Evolutionary conservation across 2,888 invertebrate species (phyloP).

Genomic region (Xylophagus ater): DNA sequence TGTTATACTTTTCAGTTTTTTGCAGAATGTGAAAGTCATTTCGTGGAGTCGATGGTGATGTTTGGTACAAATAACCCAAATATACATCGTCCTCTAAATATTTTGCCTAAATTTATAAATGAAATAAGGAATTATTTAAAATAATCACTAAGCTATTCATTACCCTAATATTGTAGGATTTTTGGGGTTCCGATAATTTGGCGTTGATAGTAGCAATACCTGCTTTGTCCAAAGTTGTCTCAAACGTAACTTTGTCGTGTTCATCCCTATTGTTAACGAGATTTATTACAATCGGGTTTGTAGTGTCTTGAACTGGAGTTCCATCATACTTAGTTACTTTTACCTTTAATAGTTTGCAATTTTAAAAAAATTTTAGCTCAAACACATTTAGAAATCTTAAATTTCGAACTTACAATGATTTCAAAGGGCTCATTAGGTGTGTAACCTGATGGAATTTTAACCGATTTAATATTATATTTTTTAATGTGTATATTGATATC

Average conservation of each 20-base stretch:
- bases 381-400: not conserved
- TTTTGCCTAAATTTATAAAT: no score
- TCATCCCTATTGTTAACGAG: no score
- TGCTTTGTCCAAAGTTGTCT: constrained; percentile 44
- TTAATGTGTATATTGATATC: constrained; percentile 66
- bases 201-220: constrained; percentile 54
- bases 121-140: no score
- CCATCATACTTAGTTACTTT: constrained; percentile 62
- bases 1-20: constrained; percentile 7
- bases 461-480: constrained; percentile 61
- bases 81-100: no score
- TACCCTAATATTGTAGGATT: constrained; percentile 14
- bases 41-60: no score
- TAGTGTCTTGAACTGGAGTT: constrained; percentile 48
- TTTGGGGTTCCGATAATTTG: constrained; percentile 44
- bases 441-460: no score
- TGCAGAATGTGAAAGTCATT: constrained; percentile 42
- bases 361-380: not conserved
- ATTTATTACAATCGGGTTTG: constrained; percentile 48
- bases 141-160: constrained; percentile 18
- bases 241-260: no score
- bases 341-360: constrained; percentile 38
- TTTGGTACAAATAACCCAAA: constrained; percentile 54
- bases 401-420: constrained; percentile 56
- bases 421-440: constrained; percentile 79